Percentiles rank a stretch among this genome's conserved stretches.
Evolutionary conservation across 53 echinoderm and acorn worm species (phyloP).

Genomic region (Paelopatides confundens): DNA sequence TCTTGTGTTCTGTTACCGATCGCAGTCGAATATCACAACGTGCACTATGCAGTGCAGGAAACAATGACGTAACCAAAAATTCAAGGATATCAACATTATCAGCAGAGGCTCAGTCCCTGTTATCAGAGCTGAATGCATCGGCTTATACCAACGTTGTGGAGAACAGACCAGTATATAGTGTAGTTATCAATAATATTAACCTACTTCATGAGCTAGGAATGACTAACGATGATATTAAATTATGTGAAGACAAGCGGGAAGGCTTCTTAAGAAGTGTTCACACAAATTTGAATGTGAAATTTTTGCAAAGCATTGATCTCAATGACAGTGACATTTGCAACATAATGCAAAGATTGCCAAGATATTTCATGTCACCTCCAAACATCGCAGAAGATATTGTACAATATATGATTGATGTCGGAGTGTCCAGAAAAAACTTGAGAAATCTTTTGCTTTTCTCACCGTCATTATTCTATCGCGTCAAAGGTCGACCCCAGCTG

Average conservation of each 20-base stretch:
- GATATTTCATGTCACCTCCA: slow-evolving; percentile 69
- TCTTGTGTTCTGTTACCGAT: not conserved
- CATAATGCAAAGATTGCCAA: slow-evolving; percentile 77
- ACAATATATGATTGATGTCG: slow-evolving; percentile 66
- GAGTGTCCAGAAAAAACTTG: slow-evolving; percentile 71
- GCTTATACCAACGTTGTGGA: not conserved
- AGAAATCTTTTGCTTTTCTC: slow-evolving; percentile 68
- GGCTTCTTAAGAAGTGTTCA: not conserved
- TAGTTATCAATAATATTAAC: not conserved
- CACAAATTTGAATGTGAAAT: slow-evolving; percentile 44
- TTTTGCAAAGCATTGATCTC: slow-evolving; percentile 68
- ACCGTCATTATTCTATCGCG: slow-evolving; percentile 75
- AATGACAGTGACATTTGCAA: slow-evolving; percentile 66
- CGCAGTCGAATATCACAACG: not conserved
- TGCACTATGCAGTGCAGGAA: not conserved
- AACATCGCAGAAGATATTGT: slow-evolving; percentile 63
- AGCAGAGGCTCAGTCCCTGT: not conserved
- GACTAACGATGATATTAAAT: slow-evolving; percentile 59
- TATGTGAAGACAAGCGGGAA: slow-evolving; percentile 36
- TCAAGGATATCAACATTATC: not conserved
- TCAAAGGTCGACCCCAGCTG: slow-evolving; percentile 61
- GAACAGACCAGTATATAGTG: not conserved
- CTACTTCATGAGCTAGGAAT: not conserved
- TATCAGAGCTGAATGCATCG: not conserved
- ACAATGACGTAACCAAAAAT: not conserved